Evolutionary conservation across 2,113 vertebrate species (phyloP).

Genomic region (Ivindomyrus marchei): DNA sequence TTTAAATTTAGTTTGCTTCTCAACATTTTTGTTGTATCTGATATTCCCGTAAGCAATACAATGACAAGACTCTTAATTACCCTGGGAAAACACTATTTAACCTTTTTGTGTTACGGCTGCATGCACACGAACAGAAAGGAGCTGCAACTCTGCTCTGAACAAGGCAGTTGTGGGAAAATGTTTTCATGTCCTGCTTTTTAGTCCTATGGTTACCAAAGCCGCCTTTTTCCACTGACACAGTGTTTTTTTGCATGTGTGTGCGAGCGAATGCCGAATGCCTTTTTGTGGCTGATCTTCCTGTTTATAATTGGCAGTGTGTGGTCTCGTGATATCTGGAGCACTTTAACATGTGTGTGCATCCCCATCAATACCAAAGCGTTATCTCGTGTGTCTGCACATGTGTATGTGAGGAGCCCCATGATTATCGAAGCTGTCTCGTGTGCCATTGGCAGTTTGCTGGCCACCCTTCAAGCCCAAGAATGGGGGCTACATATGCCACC

Average conservation of each 20-base stretch:
- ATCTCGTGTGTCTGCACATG: neutral
- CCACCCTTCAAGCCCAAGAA: slow-evolving; percentile 89
- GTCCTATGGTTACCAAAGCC: neutral
- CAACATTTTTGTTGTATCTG: neutral
- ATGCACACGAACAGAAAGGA: neutral
- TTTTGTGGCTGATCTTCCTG: neutral
- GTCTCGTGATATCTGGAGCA: neutral
- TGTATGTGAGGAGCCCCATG: neutral
- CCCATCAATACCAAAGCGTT: neutral
- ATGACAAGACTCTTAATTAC: neutral
- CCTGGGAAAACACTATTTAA: neutral
- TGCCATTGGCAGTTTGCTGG: slow-evolving; percentile 67
- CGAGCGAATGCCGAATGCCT: neutral
- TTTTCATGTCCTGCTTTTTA: neutral
- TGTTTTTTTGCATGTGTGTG: neutral
- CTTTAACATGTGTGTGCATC: neutral
- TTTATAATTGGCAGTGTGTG: neutral
- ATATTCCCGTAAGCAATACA: neutral
- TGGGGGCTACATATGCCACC: slow-evolving; percentile 90
- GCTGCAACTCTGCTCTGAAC: neutral
- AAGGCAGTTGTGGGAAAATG: neutral
- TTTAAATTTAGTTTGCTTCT: neutral
- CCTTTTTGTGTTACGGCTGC: neutral
- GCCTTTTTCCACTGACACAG: neutral
- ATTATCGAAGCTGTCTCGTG: neutral